Evolutionary conservation across 2,888 invertebrate species (phyloP).

Genomic region (Agelastica alni): DNA sequence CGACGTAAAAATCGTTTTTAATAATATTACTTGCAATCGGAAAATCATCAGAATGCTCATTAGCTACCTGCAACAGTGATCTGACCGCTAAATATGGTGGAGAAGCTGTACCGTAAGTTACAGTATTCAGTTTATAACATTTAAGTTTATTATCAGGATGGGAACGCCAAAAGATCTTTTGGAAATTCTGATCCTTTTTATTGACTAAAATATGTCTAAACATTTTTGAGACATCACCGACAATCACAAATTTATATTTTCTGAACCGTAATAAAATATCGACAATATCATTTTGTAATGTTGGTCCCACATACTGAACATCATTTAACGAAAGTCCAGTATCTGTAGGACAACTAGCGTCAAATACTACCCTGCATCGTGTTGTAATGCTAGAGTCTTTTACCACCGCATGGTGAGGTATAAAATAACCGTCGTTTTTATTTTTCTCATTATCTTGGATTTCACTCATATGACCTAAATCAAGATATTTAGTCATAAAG

Average conservation of each 20-base stretch:
- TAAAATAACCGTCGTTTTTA: constrained; percentile 7
- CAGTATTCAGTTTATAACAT: constrained; percentile 22
- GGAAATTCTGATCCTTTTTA: no score
- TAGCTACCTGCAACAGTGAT: constrained; percentile 37
- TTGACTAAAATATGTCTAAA: no score
- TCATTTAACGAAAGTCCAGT: no score
- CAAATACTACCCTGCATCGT: constrained; percentile 26
- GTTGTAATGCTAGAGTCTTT: constrained; percentile 11
- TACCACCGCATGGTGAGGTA: no score
- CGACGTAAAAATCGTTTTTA: no score
- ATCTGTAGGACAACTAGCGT: constrained; percentile 22
- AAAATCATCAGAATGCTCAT: constrained; percentile 28
- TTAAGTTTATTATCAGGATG: constrained; percentile 16
- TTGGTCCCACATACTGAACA: no score
- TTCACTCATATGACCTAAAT: constrained; percentile 26
- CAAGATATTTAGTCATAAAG: constrained; percentile 27
- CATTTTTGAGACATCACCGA: no score
- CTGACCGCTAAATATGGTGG: constrained; percentile 38
- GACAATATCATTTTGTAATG: background rate
- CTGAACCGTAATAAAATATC: no score
- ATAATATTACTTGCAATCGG: constrained; percentile 27
- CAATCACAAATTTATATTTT: no score
- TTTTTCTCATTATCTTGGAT: background rate
- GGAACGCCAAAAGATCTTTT: constrained; percentile 24
- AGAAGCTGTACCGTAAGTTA: no score